phyloP scores from a whole-genome alignment of 2,888 invertebrate species.

The Aspidiotus destructor region DNA sequence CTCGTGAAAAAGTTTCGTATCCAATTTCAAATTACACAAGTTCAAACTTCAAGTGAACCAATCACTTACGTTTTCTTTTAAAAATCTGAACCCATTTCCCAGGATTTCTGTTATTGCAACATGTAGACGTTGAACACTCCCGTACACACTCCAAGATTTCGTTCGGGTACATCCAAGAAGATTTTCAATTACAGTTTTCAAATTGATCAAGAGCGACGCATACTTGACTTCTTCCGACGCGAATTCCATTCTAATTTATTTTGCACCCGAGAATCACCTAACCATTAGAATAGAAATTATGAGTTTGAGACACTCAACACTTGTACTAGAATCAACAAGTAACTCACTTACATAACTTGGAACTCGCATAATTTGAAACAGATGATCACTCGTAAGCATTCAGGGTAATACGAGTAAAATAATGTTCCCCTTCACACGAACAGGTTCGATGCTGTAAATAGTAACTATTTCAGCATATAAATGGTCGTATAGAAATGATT shows the following conservation, averaged over 20 bases:
- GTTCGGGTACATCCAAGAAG: slow-evolving; percentile 48
- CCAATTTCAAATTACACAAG: not conserved
- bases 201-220: slow-evolving; percentile 44
- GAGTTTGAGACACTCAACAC: too few species aligned
- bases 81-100: slow-evolving; percentile 48
- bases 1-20: slow-evolving; percentile 35
- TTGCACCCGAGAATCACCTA: too few species aligned
- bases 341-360: too few species aligned
- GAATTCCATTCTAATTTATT: not conserved
- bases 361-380: too few species aligned
- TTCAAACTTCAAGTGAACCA: not conserved
- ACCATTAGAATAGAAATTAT: too few species aligned
- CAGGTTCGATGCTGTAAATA: too few species aligned
- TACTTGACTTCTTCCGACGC: slow-evolving; percentile 4
- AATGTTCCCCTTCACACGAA: too few species aligned
- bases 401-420: too few species aligned
- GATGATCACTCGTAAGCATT: too few species aligned
- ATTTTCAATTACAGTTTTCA: slow-evolving; percentile 51
- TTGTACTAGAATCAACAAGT: too few species aligned
- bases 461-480: too few species aligned
- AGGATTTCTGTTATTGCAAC: slow-evolving; percentile 49
- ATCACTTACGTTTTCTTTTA: slow-evolving; percentile 42
- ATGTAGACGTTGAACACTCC: slow-evolving; percentile 50
- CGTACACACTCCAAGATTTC: slow-evolving; percentile 53
- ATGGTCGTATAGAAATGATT: too few species aligned